These are phyloP conservation scores for Mastacembelus armatus DNA, from an alignment of 2,797 vertebrate species.

Conservation along the genomic window DNA sequence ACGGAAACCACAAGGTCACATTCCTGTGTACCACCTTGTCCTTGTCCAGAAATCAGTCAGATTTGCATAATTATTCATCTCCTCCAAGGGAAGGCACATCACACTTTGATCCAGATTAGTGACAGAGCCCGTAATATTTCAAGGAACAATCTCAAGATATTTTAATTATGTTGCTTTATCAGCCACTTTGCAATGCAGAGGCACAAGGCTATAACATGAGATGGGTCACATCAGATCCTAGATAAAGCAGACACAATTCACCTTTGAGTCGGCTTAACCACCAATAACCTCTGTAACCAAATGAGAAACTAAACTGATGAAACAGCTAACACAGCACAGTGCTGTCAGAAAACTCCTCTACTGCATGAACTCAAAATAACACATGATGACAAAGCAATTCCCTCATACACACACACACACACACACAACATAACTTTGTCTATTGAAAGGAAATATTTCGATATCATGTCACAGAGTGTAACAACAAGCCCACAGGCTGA, in stretches of 20 bases:
- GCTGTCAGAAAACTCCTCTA: neutral
- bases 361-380: neutral
- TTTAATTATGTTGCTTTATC: neutral
- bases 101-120: neutral
- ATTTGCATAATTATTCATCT: conserved; percentile 24
- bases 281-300: neutral
- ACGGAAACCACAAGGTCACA: conserved; percentile 19
- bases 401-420: neutral
- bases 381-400: neutral
- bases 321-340: too few species aligned
- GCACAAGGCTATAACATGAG: neutral
- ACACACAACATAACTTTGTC: neutral
- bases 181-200: neutral
- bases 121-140: neutral
- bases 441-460: neutral
- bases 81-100: neutral
- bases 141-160: neutral
- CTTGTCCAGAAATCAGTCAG: neutral
- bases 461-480: too few species aligned
- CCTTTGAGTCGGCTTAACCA: neutral
- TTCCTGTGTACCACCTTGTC: neutral
- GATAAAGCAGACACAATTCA: neutral
- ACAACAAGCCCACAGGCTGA: too few species aligned
- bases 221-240: neutral
- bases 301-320: neutral